phyloP scores from a whole-genome alignment of 1,140 invertebrate species.

The Bicyclus anynana region DNA sequence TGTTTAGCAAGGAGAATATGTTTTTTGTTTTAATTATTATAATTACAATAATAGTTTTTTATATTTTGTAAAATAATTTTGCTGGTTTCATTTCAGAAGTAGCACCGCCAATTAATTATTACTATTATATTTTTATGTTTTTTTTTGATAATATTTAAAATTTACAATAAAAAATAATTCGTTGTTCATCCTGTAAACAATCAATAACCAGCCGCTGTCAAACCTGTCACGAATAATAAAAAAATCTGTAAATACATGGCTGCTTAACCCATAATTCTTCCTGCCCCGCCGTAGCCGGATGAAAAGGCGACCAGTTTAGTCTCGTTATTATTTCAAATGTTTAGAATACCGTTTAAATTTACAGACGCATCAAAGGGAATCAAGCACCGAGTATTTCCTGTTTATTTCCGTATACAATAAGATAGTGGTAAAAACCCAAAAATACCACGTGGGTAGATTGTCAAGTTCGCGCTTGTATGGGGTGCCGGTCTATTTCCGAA shows the following conservation, averaged over 20 bases:
- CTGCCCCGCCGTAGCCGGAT: neutral
- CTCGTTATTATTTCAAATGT: conserved; percentile 10
- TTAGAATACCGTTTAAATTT: conserved; percentile 22
- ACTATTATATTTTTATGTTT: too few relatives aligned
- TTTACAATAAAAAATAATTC: too few relatives aligned
- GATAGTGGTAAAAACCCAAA: conserved; percentile 61
- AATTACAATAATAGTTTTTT: too few relatives aligned
- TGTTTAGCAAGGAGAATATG: too few relatives aligned
- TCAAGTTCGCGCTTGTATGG: conserved; percentile 64
- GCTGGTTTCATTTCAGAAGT: too few relatives aligned
- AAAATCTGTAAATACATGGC: neutral
- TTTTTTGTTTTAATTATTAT: too few relatives aligned
- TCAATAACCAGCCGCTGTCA: too few relatives aligned
- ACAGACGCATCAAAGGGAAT: conserved; percentile 37
- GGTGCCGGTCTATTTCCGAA: conserved; percentile 59
- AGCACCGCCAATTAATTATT: too few relatives aligned
- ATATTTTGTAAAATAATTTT: too few relatives aligned
- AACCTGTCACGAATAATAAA: neutral
- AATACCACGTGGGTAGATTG: conserved; percentile 59
- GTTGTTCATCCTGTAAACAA: too few relatives aligned
- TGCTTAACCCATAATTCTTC: neutral
- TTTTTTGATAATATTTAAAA: too few relatives aligned
- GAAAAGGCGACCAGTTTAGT: neutral
- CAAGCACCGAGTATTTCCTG: conserved; percentile 32
- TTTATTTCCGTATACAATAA: conserved; percentile 58